Evolutionary conservation across 64 coral and sea anemone genomes (phyloP), one percentile per base, ranked within the genome.

Genomic region (Montipora efflorescens): DNA sequence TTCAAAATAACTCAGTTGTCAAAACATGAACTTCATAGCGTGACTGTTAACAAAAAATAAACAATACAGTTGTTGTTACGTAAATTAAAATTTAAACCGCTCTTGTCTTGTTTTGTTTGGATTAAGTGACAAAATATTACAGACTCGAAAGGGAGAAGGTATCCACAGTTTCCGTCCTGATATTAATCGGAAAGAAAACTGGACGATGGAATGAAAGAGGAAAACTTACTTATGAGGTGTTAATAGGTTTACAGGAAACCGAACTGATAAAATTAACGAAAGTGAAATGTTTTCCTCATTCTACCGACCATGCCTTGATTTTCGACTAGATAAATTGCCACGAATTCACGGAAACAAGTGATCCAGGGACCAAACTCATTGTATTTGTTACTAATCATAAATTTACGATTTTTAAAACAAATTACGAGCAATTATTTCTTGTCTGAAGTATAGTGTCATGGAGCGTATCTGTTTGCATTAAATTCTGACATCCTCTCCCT

Each of bases 1-100:
- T 78, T 78, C 18, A 4, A 14, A 78, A 78, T 78, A 78, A 48
- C 76, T 78, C 19, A 2, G 76, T 78, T 52, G 76, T 76, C 74
- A 76, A 76, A 76, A 76, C 21, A 75, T 5, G 2, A 76, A 12
- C 14, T 64, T 64, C 11, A 11, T 3, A 64, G 61, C 61, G 61
- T 64, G 61, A 64, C 61, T 16, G 9, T 3, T 12, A 64, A 15
- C 9, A 15, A 12, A 11, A 64, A 14, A 64, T 2, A 64, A 12
- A 64, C 61, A 64, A 55, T 55, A 55, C 6, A 55, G 5, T 55
- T 7, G 52, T 10, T 5, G 52, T 55, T 55, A 7, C 10, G 52
- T 36, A 36, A 36, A 36, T 36, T 36, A 36, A 36, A 36, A 36
- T 36, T 36, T 36, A 36, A 36, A 10, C 52, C 10, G 52, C 61